Base-by-base conservation (phyloP, 2,888 invertebrate genomes). In the Rutpela maculata region DNA sequence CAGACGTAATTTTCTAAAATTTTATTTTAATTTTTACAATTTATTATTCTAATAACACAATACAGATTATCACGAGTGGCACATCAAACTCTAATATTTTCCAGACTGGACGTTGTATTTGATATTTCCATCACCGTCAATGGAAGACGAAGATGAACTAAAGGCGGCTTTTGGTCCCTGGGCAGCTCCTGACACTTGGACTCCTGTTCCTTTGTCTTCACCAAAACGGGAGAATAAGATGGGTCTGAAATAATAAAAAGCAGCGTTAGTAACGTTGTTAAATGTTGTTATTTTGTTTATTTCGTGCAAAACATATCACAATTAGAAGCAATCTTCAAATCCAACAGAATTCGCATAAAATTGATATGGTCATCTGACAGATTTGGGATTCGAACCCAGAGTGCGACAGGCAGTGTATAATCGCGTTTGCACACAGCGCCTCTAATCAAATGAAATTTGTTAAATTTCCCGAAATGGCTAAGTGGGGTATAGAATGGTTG, bases 91-190 rank as follows among this genome's bases (percentile, higher is more conserved):
- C 87, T 88, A 90, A 80, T 89, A 89, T 87, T 91, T 91, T 75
- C 91, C 91, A 4, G 91, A 90, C 70, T 90, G 87, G 0, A 91
- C 90, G 26, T 90, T 88, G 85, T 91, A 92, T 67, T 89, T 88
- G 72, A 92, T 90, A 84, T 91, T 91, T 67, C 92, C 50, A 50
- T n/a, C 92, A 10, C 88, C 86, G 77, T 91, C 91, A 35, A 90
- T 86, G 6, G 89, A 88, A 4, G 91, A 88, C 4, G 91, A 90
- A 77, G 91, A 91, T 59, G 90, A 90, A 82, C 91, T 90, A 87
- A 89, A 91, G 18, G 91, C 91, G 1, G 91, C 92, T 60, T 90
- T 89, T 7, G 89, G 90, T 15, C 90, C 91, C 56, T 87, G 84
- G 15, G 91, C 90, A 12, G 86, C 86, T 17, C 91, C 91, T 19